Evolutionary conservation across 2,113 vertebrate genomes (phyloP), one percentile per base, ranked within the genome.

Genomic region (Lagopus leucura): DNA sequence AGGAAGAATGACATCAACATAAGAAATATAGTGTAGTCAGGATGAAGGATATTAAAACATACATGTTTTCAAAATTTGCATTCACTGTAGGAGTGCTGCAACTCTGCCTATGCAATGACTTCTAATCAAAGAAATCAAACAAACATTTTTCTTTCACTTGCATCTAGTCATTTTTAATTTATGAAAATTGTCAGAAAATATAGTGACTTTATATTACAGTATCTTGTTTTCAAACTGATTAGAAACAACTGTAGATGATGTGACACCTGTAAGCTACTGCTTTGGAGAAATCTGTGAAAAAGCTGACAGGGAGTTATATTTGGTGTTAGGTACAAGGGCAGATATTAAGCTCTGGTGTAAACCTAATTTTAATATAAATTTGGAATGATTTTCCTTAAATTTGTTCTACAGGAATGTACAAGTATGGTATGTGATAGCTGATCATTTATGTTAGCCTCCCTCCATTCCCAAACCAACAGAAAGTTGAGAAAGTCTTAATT

Each of bases 401-500:
- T 64, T 34, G 38, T 38, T 38, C 9, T 58, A 6, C 4, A 25
- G 21, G 27, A 64, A 25, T 0, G 3, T 32, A 14, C 2, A 21
- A 57, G 8, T 8, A 5, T 19, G 14, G 7, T 66, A 80, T 54
- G 27, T 43, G 5, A 14, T 63, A 15, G 5, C 17, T 38, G 32
- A 27, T 24, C 52, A 8, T 8, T 4, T 24, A 5, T 6, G 18
- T 80, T 48, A 48, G 34, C 18, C 7, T 3, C 7, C 2, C 8
- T 71, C 17, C 7, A 6, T 30, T 57, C 9, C 30, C 8, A 32
- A 40, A 65, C 10, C 5, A 58, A 3, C 22, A 32, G 65, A 50
- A 52, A 48, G 4, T 45, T 36, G 36, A 36, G 36, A 36, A 36
- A 78, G 24, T 3, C 5, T 0, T 13, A 7, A 0, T 38, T 34